A percentile compares a stretch with the other conserved stretches of the same genome.
These are phyloP conservation scores for Lepidothrix coronata DNA, from an alignment of 2,113 vertebrate species.

Conservation along the genomic window DNA sequence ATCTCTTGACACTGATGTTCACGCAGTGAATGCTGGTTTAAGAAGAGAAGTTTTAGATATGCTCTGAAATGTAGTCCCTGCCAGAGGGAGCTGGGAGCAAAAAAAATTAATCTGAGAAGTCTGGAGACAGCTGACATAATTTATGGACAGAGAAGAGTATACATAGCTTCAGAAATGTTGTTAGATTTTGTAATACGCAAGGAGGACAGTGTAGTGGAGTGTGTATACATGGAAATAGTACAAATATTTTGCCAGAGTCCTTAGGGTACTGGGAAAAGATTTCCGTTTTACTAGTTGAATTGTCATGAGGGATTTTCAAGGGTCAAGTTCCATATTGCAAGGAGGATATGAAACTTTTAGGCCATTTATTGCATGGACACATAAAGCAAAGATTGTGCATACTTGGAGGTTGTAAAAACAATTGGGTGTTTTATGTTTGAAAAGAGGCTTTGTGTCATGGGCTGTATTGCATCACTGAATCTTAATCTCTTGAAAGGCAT, in stretches of 20 bases:
- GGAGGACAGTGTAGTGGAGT: background rate
- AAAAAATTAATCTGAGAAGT: background rate
- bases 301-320: constrained; percentile 62
- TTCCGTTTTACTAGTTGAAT: constrained; percentile 54
- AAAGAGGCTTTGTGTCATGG: constrained; percentile 55
- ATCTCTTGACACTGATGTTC: background rate
- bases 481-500: constrained; percentile 51
- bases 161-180: constrained; percentile 12
- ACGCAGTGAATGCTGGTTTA: background rate
- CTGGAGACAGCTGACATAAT: background rate
- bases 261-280: constrained; percentile 52
- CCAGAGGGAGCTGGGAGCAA: background rate
- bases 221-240: constrained; percentile 43
- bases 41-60: background rate
- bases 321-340: constrained; percentile 56
- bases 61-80: background rate
- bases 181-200: constrained; percentile 13
- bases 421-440: constrained; percentile 55
- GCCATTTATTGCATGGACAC: constrained; percentile 47
- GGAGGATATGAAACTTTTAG: constrained; percentile 64
- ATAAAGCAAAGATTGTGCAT: constrained; percentile 43
- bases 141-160: constrained; percentile 11
- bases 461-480: constrained; percentile 43
- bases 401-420: constrained; percentile 63
- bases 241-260: constrained; percentile 51